Conservation (phyloP, 2,113 vertebrate genomes). For the Oceanites oceanicus region DNA sequence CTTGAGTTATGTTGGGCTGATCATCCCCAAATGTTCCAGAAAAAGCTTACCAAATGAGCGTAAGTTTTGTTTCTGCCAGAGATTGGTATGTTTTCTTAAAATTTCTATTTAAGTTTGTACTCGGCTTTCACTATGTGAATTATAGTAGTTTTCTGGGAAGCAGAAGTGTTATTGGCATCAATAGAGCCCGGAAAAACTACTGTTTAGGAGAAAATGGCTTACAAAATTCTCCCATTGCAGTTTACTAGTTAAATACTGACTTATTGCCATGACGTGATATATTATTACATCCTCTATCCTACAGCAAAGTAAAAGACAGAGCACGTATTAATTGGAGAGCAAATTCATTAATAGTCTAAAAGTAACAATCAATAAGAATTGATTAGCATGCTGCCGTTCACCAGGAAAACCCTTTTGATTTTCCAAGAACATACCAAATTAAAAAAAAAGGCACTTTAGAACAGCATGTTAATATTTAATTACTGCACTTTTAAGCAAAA, state of each 20-base stretch:
- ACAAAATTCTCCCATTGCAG: not conserved
- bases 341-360: slow-evolving; percentile 41
- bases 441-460: not conserved
- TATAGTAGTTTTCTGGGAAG: slow-evolving; percentile 14
- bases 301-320: not conserved
- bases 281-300: not conserved
- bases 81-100: not conserved
- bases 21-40: not conserved
- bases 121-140: slow-evolving; percentile 20
- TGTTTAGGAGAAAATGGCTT: not conserved
- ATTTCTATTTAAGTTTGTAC: not conserved
- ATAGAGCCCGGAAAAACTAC: not conserved
- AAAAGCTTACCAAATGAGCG: not conserved
- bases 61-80: not conserved
- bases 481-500: slow-evolving; percentile 36
- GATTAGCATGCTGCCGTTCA: not conserved
- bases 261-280: not conserved
- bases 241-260: not conserved
- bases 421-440: slow-evolving; percentile 16
- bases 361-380: slow-evolving; percentile 18
- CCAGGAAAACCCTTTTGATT: slow-evolving; percentile 19
- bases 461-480: slow-evolving; percentile 42
- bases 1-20: not conserved
- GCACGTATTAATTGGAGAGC: not conserved
- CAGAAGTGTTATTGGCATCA: not conserved